Evolutionary conservation across 2,113 vertebrate species (phyloP).

Genomic region (Oceanodroma tethys): DNA sequence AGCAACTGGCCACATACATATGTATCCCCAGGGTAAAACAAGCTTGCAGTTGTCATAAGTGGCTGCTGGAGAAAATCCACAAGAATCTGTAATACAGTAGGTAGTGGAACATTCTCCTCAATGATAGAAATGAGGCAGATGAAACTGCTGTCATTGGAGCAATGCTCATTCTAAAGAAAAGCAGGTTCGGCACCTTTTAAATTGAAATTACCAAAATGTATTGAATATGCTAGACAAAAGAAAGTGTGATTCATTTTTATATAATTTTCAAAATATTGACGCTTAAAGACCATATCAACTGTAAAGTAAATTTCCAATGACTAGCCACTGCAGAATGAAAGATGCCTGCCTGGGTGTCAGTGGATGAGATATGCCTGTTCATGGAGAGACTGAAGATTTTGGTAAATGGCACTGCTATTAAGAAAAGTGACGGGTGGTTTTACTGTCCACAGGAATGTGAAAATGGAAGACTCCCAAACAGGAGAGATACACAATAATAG

Average conservation of each 20-base stretch:
- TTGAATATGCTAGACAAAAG: neutral
- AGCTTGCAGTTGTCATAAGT: neutral
- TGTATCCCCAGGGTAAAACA: conserved; percentile 7
- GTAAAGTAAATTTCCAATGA: neutral
- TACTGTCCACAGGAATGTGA: neutral
- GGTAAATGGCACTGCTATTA: neutral
- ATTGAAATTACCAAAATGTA: neutral
- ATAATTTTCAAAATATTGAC: neutral
- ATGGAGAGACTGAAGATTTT: neutral
- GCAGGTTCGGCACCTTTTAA: neutral
- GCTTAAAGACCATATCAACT: neutral
- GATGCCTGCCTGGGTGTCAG: neutral
- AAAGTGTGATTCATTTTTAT: neutral
- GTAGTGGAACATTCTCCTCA: neutral
- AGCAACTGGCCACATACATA: neutral
- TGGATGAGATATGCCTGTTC: neutral
- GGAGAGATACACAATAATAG: neutral
- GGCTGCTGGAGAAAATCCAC: conserved; percentile 1
- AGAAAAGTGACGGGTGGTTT: neutral
- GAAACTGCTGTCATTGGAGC: neutral
- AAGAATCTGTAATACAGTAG: neutral
- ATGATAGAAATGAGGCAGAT: neutral
- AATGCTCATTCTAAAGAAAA: neutral
- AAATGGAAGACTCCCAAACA: neutral
- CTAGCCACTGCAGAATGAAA: neutral